Conservation (phyloP, 2,888 invertebrate genomes). For the Melanostoma mellinum region DNA sequence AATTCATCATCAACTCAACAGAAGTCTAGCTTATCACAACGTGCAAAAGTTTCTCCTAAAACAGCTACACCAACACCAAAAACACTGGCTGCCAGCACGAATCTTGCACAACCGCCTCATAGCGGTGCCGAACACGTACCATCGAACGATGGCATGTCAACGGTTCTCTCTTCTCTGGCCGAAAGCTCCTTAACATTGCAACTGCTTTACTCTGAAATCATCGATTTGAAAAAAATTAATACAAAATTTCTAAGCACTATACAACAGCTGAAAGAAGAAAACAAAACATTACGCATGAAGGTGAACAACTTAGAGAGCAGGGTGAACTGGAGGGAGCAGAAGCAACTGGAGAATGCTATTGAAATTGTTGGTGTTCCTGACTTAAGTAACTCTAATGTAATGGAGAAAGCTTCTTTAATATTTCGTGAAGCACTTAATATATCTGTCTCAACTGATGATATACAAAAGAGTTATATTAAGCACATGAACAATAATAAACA, state of each 20-base stretch:
- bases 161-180: too few species aligned
- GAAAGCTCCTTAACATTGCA: too few species aligned
- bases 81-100: too few species aligned
- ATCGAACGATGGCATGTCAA: too few species aligned
- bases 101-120: too few species aligned
- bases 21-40: too few species aligned
- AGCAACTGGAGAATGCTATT: conserved; percentile 8
- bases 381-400: conserved; percentile 8
- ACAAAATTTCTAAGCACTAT: conserved; percentile 5
- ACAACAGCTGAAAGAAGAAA: conserved; percentile 18
- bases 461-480: conserved; percentile 12
- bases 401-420: background rate
- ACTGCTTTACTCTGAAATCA: too few species aligned
- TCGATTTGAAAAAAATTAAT: conserved; percentile 14
- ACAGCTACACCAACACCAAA: too few species aligned
- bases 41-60: too few species aligned
- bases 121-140: too few species aligned
- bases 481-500: conserved; percentile 1
- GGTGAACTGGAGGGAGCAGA: conserved; percentile 35
- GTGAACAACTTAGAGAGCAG: conserved; percentile 11
- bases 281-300: conserved; percentile 3
- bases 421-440: background rate
- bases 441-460: conserved; percentile 6
- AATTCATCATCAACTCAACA: too few species aligned
- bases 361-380: conserved; percentile 30